Percentiles rank a stretch among this genome's conserved stretches.
Evolutionary conservation across 2,113 vertebrate species (phyloP).

Genomic region (Capricornis sumatraensis): DNA sequence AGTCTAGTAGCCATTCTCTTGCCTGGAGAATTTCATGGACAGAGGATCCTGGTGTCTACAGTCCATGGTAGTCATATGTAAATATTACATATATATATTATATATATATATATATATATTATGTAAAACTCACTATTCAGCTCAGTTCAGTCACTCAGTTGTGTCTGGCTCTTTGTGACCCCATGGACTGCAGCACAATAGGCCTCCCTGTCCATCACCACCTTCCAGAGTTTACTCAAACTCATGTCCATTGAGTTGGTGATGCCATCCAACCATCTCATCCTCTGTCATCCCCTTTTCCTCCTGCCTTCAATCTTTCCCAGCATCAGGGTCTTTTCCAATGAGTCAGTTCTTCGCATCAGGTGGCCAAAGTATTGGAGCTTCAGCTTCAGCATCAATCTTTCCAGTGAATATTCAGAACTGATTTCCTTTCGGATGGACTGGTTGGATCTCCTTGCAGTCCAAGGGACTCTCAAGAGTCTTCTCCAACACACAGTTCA

Average conservation of each 20-base stretch:
- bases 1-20: neutral
- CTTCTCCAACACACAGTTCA: neutral
- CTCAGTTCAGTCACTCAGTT: neutral
- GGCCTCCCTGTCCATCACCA: neutral
- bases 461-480: neutral
- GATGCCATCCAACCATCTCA: neutral
- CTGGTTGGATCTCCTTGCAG: neutral
- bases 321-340: neutral
- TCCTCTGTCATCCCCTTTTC: neutral
- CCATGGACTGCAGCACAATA: rapidly evolving
- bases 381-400: neutral
- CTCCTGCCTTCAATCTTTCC: neutral
- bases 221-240: neutral
- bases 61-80: neutral
- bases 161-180: neutral
- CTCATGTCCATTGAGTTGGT: neutral
- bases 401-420: neutral
- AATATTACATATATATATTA: neutral
- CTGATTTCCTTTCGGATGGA: neutral
- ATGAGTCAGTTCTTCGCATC: neutral
- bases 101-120: neutral
- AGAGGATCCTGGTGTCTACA: neutral
- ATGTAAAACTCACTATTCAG: neutral
- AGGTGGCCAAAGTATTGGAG: neutral
- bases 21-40: neutral